These are phyloP conservation scores for Diachasmimorpha longicaudata DNA, from an alignment of 1,140 invertebrate genomes.

Conservation along the genomic window DNA sequence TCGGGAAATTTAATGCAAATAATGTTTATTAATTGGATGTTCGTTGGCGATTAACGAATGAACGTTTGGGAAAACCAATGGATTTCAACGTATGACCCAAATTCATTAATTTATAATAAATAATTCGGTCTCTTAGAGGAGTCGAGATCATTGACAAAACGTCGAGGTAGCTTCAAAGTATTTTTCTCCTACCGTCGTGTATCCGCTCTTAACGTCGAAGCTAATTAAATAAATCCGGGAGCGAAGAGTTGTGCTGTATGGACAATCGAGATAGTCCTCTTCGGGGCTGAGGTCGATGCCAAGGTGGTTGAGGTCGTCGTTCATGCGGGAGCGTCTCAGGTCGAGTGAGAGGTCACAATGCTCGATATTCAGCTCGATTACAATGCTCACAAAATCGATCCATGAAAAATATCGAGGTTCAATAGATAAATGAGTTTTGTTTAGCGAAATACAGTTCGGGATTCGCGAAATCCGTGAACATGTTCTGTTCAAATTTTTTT, in stretches of 20 bases:
- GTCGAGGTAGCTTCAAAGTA: not conserved
- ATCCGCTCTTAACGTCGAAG: conserved; percentile 42
- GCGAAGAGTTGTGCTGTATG: conserved; percentile 42
- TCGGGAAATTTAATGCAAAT: no score
- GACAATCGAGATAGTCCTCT: conserved; percentile 43
- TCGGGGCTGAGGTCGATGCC: conserved; percentile 31
- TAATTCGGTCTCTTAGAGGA: no score
- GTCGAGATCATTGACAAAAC: not conserved
- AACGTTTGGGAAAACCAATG: no score
- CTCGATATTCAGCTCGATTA: not conserved
- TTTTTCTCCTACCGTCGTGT: conserved; percentile 3
- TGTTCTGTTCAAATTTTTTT: no score
- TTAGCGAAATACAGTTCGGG: no score
- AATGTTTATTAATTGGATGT: no score
- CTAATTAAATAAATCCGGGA: conserved; percentile 60
- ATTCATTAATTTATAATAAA: no score
- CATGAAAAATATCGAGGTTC: not conserved
- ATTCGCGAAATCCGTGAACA: no score
- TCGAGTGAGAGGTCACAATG: conserved; percentile 47
- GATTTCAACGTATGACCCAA: no score
- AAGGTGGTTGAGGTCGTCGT: conserved; percentile 42
- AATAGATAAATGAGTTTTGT: not conserved
- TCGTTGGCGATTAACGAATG: no score
- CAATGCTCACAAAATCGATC: not conserved
- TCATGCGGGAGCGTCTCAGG: conserved; percentile 48